Conservation (phyloP, 2,113 vertebrate genomes). For the Synchiropus splendidus region DNA sequence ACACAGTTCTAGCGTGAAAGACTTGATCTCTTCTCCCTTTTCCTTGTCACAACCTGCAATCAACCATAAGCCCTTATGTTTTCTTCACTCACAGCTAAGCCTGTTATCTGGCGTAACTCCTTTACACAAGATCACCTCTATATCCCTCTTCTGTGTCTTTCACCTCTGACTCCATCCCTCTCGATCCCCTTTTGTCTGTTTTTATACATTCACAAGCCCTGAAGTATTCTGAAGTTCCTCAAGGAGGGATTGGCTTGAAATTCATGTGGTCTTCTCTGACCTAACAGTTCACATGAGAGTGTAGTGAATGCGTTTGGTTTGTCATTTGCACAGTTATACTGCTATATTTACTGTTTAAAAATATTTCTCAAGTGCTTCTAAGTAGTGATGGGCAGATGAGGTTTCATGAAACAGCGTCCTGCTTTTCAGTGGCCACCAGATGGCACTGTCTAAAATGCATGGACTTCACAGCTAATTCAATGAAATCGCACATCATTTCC, state of each 20-base stretch:
- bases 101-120: conserved; percentile 48
- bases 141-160: conserved; percentile 23
- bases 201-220: conserved; percentile 10
- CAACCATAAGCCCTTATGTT: conserved; percentile 49
- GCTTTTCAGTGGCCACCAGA: too few species aligned
- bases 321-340: too few species aligned
- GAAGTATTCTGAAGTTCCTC: conserved; percentile 15
- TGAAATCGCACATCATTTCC: too few species aligned
- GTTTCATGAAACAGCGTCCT: too few species aligned
- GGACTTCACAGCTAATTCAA: too few species aligned
- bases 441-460: too few species aligned
- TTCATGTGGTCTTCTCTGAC: conserved; percentile 9
- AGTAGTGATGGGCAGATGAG: too few species aligned
- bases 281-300: too few species aligned
- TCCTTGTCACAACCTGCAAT: conserved; percentile 54
- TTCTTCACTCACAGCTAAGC: conserved; percentile 52
- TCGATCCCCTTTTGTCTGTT: conserved; percentile 8
- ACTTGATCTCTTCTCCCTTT: conserved; percentile 47
- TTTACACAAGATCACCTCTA: conserved; percentile 35
- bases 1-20: conserved; percentile 38
- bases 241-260: conserved; percentile 17
- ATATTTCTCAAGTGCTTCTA: too few species aligned
- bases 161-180: conserved; percentile 13
- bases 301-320: too few species aligned
- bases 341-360: too few species aligned